phyloP scores from a whole-genome alignment of 1,140 invertebrate species.

The Bombus sylvicola region DNA sequence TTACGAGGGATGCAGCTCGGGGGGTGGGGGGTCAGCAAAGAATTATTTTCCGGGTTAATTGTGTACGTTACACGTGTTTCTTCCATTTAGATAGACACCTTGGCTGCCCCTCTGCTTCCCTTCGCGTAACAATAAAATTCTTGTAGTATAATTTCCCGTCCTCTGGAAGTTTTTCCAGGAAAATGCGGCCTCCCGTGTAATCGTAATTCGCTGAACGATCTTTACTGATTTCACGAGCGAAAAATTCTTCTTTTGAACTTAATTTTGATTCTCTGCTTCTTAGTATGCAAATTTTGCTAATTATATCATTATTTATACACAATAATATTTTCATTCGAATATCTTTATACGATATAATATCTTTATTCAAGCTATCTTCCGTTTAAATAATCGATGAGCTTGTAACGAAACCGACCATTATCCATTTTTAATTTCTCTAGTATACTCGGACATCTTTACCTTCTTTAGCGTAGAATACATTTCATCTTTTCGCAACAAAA shows the following conservation, averaged over 20 bases:
- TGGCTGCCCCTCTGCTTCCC: not conserved
- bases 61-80: conserved; percentile 60
- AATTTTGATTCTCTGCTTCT: no score
- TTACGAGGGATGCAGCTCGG: not conserved
- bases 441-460: no score
- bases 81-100: conserved; percentile 56
- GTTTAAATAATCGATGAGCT: no score
- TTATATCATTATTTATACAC: no score
- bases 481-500: no score
- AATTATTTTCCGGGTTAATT: conserved; percentile 77
- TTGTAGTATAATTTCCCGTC: conserved; percentile 20
- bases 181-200: not conserved
- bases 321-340: no score
- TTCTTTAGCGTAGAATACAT: no score
- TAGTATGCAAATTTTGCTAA: not conserved
- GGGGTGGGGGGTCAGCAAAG: conserved; percentile 31
- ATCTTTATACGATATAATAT: no score
- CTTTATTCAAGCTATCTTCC: no score
- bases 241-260: not conserved
- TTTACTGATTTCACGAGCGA: not conserved
- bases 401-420: no score
- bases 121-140: conserved; percentile 24
- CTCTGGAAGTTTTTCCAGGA: not conserved
- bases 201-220: not conserved
- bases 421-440: no score